phyloP scores from a whole-genome alignment of 2,888 invertebrate genomes.

The Trissolcus japonicus region DNA sequence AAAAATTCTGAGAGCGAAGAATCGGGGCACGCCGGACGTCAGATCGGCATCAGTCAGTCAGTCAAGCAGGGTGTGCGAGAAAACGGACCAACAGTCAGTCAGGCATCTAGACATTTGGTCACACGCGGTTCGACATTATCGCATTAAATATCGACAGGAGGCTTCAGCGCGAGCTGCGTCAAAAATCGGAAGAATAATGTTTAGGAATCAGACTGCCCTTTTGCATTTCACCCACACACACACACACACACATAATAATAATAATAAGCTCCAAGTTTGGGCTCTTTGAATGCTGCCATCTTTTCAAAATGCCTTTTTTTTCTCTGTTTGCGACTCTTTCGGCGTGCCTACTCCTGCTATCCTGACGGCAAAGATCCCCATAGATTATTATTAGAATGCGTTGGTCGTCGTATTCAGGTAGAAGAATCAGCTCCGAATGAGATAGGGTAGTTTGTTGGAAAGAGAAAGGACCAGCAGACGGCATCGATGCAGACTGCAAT shows the following conservation, averaged over 20 bases:
- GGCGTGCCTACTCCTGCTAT: slow-evolving; percentile 29
- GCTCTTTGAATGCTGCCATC: slow-evolving; percentile 63
- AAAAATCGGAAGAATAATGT: slow-evolving; percentile 68
- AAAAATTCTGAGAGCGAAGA: slow-evolving; percentile 27
- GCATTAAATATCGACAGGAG: slow-evolving; percentile 73
- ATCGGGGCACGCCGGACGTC: slow-evolving; percentile 58
- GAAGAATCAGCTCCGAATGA: slow-evolving; percentile 70
- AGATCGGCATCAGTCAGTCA: slow-evolving; percentile 67
- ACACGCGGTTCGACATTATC: slow-evolving; percentile 74
- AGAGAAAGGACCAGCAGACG: slow-evolving; percentile 53
- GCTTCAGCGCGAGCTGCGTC: slow-evolving; percentile 66
- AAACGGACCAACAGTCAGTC: slow-evolving; percentile 62
- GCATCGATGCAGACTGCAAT: slow-evolving; percentile 61
- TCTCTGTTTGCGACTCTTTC: slow-evolving; percentile 36
- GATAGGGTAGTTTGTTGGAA: slow-evolving; percentile 45
- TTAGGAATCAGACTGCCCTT: slow-evolving; percentile 46
- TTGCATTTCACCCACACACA: slow-evolving; percentile 64
- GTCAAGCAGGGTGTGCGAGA: slow-evolving; percentile 60
- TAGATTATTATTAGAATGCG: slow-evolving; percentile 76
- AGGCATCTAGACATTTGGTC: slow-evolving; percentile 64
- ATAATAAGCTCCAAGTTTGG: slow-evolving; percentile 73
- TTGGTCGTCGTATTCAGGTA: slow-evolving; percentile 68
- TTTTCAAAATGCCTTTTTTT: slow-evolving; percentile 53
- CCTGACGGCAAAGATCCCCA: slow-evolving; percentile 65
- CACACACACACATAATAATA: slow-evolving; percentile 66